Percentiles rank a stretch among this genome's conserved stretches.
Evolutionary conservation across 2,797 vertebrate species (phyloP).

Genomic region (Arrhamphus sclerolepis): DNA sequence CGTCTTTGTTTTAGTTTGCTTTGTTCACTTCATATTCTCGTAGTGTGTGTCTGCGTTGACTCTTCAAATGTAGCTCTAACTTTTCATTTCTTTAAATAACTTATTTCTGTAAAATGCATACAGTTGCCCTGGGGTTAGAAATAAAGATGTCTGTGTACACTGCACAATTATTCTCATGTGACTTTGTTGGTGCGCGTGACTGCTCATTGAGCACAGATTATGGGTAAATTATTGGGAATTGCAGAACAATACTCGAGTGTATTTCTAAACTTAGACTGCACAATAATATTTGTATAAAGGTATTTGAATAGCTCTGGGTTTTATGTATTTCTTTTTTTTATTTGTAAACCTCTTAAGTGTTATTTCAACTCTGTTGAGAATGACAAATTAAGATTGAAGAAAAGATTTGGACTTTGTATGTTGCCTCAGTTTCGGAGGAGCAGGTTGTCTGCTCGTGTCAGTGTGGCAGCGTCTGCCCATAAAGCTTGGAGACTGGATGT

Average conservation of each 20-base stretch:
- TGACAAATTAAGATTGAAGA: background rate
- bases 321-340: too few relatives aligned
- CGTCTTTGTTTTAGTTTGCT: background rate
- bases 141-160: conserved; percentile 38
- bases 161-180: conserved; percentile 16
- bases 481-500: conserved; percentile 72
- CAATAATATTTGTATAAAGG: too few relatives aligned
- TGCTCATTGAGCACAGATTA: conserved; percentile 27
- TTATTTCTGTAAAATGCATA: conserved; percentile 39
- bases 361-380: background rate
- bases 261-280: background rate
- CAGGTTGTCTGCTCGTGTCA: conserved; percentile 55
- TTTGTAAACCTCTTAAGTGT: too few relatives aligned
- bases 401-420: background rate
- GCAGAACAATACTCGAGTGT: background rate
- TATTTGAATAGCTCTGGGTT: too few relatives aligned
- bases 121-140: conserved; percentile 29
- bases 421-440: conserved; percentile 32
- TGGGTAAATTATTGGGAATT: conserved; percentile 1
- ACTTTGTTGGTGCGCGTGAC: conserved; percentile 24
- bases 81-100: conserved; percentile 7
- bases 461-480: conserved; percentile 69
- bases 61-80: conserved; percentile 11
- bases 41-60: conserved; percentile 18
- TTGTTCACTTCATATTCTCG: background rate